Evolutionary conservation across 2,888 invertebrate genomes (phyloP).

Genomic region (Tricholauxania praeusta): DNA sequence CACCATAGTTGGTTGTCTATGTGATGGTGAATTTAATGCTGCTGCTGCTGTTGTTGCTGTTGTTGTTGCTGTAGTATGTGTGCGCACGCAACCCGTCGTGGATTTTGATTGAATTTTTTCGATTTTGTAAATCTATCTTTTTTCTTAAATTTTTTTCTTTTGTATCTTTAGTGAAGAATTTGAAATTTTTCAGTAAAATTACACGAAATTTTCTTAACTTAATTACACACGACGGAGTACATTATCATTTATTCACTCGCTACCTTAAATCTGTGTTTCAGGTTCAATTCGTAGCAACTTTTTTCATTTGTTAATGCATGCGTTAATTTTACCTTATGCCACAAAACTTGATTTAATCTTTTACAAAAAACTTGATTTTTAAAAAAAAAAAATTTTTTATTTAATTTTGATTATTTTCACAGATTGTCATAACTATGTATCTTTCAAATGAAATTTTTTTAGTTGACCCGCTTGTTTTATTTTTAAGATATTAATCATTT

Average conservation of each 20-base stretch:
- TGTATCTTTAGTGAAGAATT: constrained; percentile 23
- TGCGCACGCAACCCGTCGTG: constrained; percentile 28
- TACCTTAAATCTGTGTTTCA: too few relatives aligned
- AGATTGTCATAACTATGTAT: background rate
- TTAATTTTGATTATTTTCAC: background rate
- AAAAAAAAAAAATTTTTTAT: too few relatives aligned
- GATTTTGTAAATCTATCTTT: constrained; percentile 34
- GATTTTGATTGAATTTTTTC: constrained; percentile 29
- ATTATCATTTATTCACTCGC: too few relatives aligned
- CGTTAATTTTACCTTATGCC: too few relatives aligned
- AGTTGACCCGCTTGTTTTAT: constrained; percentile 42
- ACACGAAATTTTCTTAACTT: too few relatives aligned
- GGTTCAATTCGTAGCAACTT: too few relatives aligned
- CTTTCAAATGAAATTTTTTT: constrained; percentile 18
- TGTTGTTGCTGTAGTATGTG: background rate
- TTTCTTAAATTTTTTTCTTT: constrained; percentile 40
- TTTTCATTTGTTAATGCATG: too few relatives aligned
- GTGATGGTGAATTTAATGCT: background rate
- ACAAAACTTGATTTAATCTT: too few relatives aligned
- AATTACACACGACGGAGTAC: too few relatives aligned
- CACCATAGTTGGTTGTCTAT: background rate
- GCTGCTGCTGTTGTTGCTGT: background rate
- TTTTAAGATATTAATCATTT: constrained; percentile 42
- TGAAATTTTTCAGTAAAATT: background rate
- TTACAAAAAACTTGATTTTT: too few relatives aligned